phyloP scores from a whole-genome alignment of 2,113 vertebrate species.

The Holacanthus passer region DNA sequence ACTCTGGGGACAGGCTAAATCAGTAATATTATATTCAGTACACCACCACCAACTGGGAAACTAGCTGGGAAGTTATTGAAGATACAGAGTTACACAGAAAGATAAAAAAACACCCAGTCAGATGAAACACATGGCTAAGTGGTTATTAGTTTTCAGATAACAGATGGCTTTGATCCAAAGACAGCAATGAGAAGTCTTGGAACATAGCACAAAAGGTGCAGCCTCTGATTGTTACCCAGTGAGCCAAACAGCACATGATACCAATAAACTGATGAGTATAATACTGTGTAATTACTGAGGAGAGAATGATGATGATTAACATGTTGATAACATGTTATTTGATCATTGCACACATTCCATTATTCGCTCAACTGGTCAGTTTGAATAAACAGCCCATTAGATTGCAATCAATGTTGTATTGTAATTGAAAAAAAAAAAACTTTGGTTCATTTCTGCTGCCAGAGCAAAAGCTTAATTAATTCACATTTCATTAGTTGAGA shows the following conservation, averaged over 20 bases:
- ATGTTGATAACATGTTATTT: conserved; percentile 27
- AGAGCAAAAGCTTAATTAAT: background rate
- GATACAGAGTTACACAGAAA: background rate
- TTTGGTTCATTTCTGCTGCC: background rate
- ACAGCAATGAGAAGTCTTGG: conserved; percentile 11
- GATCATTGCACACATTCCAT: conserved; percentile 2
- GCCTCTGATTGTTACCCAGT: background rate
- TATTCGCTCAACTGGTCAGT: background rate
- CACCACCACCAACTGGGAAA: background rate
- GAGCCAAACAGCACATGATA: background rate
- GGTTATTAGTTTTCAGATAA: conserved; percentile 55
- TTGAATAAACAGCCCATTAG: background rate
- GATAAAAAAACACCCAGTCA: conserved; percentile 3
- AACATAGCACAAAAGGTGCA: conserved; percentile 6
- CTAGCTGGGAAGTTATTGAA: background rate
- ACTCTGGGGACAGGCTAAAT: background rate
- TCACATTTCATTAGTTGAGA: background rate
- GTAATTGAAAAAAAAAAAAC: background rate
- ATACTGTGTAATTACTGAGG: background rate
- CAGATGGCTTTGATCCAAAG: conserved; percentile 43
- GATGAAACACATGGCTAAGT: conserved; percentile 39
- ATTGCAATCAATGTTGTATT: background rate
- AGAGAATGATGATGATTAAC: background rate
- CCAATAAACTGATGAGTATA: background rate
- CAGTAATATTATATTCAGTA: background rate